Evolutionary conservation across 2,888 invertebrate species (phyloP).

Genomic region (Trachelus troglodyta): DNA sequence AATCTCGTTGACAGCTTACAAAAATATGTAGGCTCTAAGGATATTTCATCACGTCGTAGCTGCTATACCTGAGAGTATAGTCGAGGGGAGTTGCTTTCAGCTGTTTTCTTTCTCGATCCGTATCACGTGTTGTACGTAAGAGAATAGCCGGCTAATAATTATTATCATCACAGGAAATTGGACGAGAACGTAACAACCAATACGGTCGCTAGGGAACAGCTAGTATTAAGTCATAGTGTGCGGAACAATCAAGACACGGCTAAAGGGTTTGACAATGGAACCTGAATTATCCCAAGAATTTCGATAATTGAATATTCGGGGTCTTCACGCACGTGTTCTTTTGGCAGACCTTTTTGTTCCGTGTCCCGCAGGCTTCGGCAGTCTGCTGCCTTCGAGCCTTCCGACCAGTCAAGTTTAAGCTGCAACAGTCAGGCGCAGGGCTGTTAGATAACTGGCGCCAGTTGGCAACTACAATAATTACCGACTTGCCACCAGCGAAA

Average conservation of each 20-base stretch:
- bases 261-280: background rate
- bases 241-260: background rate
- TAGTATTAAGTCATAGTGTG: background rate
- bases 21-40: conserved; percentile 32
- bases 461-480: conserved; percentile 54
- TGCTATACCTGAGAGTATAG: background rate
- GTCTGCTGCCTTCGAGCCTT: background rate
- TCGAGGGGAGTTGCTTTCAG: background rate
- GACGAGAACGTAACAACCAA: background rate
- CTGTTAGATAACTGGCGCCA: conserved; percentile 34
- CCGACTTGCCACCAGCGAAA: conserved; percentile 39
- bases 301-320: background rate
- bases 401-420: conserved; percentile 37
- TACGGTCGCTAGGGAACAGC: background rate
- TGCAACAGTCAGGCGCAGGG: conserved; percentile 35
- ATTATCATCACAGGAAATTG: background rate
- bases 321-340: background rate
- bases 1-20: conserved; percentile 42
- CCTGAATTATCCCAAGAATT: background rate
- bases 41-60: background rate
- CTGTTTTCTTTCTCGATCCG: background rate
- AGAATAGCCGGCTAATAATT: background rate
- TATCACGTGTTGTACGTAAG: background rate
- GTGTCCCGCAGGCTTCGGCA: background rate
- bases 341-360: background rate